Conservation (phyloP, 1,140 invertebrate species). For the Penaeus vannamei region DNA sequence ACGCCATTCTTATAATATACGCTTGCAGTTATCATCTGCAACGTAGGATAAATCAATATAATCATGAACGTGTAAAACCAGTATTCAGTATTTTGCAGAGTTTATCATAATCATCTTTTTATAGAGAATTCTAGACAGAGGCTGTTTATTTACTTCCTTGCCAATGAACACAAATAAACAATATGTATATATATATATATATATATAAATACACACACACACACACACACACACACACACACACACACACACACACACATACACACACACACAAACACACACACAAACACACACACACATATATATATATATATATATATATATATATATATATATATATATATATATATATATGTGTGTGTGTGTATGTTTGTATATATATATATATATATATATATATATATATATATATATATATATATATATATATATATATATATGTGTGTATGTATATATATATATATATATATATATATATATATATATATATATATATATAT, state of each 20-base stretch:
- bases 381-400: no score
- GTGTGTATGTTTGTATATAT: no score
- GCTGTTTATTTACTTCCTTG: no score
- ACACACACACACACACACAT: slow-evolving; percentile 9
- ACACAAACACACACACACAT: neutral
- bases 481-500: no score
- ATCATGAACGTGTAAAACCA: no score
- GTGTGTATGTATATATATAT: no score
- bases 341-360: no score
- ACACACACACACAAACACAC: slow-evolving; percentile 3
- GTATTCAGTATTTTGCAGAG: no score
- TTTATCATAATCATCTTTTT: neutral
- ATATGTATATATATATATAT: neutral
- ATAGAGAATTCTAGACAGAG: neutral
- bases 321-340: slow-evolving; percentile 16
- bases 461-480: slow-evolving; percentile 5
- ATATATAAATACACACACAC: neutral
- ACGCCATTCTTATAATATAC: no score
- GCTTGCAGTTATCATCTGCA: no score
- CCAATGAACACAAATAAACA: neutral
- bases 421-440: slow-evolving; percentile 16
- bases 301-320: neutral
- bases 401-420: no score
- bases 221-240: slow-evolving; percentile 10
- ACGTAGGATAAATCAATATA: no score